Evolutionary conservation across 2,797 vertebrate species (phyloP), one percentile per base, ranked within the genome.

Genomic region (Geotrypetes seraphini): DNA sequence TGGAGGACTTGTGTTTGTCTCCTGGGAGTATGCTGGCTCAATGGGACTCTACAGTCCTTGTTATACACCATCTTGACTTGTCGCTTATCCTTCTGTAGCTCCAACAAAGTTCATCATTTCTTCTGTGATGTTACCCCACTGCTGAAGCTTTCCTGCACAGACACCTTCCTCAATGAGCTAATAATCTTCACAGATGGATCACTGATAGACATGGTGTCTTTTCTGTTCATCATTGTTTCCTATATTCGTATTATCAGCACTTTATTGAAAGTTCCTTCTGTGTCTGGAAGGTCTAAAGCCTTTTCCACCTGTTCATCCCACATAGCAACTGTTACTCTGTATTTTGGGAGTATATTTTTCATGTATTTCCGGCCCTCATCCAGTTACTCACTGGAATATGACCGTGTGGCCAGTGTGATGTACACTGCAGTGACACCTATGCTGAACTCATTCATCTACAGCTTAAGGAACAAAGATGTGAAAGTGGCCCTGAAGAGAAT

Each of bases 391-490:
- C 33, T 53, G 31, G 12, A 15, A 11, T 31, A 43, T 3, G 51
- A 33, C 22, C 35, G 30, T 16, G 6, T 28, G 3, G 44, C 36
- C 11, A 45, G 42, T 0, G 30, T 51, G 16, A 40, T 60, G 29
- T 56, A 53, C 25, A 46, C 36, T 1, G 43, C 60, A 18, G 30
- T 56, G 10, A 42, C 49, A 7, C 57, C 52, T 12, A 26, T 53
- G 24, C 14, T 53, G 10, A 56, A 56, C 18, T 53, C 52, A 7
- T 60, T 53, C 13, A 56, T 60, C 15, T 63, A 58, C 6, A 55
- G 51, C 23, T 39, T 63, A 4, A 63, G 45, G 8, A 63, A 63
- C 16, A 36, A 31, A 7, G 41, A 55, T 6, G 15, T 63, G 4
- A 55, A 44, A 38, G 21, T 15, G 6, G 44, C 44, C 9, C 33